Evolutionary conservation across 2,113 vertebrate species (phyloP), one percentile per base, ranked within the genome.

Genomic region (Cephalopterus ornatus): DNA sequence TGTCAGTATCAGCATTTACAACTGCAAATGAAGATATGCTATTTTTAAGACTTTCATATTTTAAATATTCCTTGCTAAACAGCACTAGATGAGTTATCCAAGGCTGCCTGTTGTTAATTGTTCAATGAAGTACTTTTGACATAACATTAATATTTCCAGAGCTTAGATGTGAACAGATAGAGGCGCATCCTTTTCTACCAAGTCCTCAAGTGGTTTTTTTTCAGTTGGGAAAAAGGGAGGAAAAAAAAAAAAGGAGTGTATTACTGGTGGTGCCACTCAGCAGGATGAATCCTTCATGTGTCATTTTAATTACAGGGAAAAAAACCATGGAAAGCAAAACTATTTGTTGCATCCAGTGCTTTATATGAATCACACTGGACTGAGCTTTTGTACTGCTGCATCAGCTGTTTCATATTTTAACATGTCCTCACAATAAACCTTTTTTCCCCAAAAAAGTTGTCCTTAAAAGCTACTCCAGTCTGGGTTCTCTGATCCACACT

Each of bases 221-320:
- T 74, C 28, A 30, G 5, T 2, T 44, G 19, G 4, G 12, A 19
- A 12, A 41, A 30, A 35, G 22, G n/a, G 9, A 6, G 49, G 39
- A 28, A 44, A 12, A 39, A 27, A 28, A 6, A 41, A 12, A 30
- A 15, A 3, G 2, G 7, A 39, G 22, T 32, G 11, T 39, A 10
- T 70, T 73, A 39, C 62, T 79, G 53, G 9, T 77, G 26, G 14
- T 92, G 26, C 33, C 75, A 33, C 50, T 79, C 46, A 79, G n/a
- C 37, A 46, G 71, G 63, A 73, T 88, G 32, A 92, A 49, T 90
- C 0, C 0, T 85, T 80, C 9, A 7, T 41, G 44, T 76, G 28
- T 95, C 66, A 70, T 70, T 91, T 94, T 96, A 92, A 90, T 94
- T 92, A 74, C 59, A 86, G 62, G 55, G 55, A 42, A 71, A 85